These are phyloP conservation scores for Melipona beecheii DNA, from an alignment of 2,888 invertebrate species.

Conservation along the genomic window DNA sequence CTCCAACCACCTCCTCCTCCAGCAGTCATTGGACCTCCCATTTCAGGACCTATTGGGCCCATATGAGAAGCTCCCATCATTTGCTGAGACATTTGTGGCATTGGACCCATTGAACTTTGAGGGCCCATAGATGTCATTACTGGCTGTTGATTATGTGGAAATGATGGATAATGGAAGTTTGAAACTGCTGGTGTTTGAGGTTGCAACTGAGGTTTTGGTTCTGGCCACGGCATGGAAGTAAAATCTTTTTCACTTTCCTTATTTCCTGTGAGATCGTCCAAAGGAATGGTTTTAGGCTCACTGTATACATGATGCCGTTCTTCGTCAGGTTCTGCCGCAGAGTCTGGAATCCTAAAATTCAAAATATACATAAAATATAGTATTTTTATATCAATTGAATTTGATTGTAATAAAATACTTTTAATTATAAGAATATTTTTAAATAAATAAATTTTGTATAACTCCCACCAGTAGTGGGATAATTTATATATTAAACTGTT, in stretches of 20 bases:
- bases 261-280: slow-evolving; percentile 94
- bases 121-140: slow-evolving; percentile 74
- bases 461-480: slow-evolving; percentile 79
- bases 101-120: slow-evolving; percentile 71
- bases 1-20: slow-evolving; percentile 85
- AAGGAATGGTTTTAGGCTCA: slow-evolving; percentile 93
- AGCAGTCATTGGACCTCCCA: slow-evolving; percentile 72
- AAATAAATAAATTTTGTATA: slow-evolving; percentile 64
- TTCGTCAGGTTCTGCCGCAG: slow-evolving; percentile 93
- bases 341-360: slow-evolving; percentile 90
- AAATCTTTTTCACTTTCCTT: slow-evolving; percentile 92
- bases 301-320: slow-evolving; percentile 90
- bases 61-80: slow-evolving; percentile 77
- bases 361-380: not conserved
- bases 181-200: slow-evolving; percentile 73
- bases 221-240: slow-evolving; percentile 92
- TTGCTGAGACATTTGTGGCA: slow-evolving; percentile 73
- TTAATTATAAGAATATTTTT: not conserved
- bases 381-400: not conserved
- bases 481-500: slow-evolving; percentile 71
- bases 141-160: slow-evolving; percentile 79
- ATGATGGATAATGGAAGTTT: slow-evolving; percentile 79
- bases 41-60: slow-evolving; percentile 83
- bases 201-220: slow-evolving; percentile 90
- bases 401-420: not conserved